Base-by-base conservation (phyloP, 2,888 invertebrate species). In the Dolomedes plantarius region DNA sequence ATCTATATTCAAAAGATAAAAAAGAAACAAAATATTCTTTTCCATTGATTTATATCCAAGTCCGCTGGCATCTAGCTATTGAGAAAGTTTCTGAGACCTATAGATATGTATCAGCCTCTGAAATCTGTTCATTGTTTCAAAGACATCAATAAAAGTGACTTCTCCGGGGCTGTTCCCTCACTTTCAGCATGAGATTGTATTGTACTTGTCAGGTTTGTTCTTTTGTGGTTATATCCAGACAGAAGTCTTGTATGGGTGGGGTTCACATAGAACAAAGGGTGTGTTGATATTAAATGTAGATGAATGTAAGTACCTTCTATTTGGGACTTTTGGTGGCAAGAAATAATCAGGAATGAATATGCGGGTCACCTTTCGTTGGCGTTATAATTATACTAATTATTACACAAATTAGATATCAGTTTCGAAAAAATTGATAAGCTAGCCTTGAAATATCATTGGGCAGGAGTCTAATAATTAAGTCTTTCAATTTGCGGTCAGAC, bases 61-160 rank as follows among this genome's bases (percentile, higher is more conserved):
- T 56, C n/a, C 16, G 56, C 23, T 23, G 23, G 7, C 56, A 56
- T 6, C 23, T 11, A n/a, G 23, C 56, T 56, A 56, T 56, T 56
- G 56, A 56, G 56, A 56, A 56, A 56, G 56, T 23, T 16, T 16
- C 46, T 16, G 56, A 56, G 56, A 5, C 16, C 16, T 56, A 11
- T 3, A 56, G 56, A 56, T 56, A 23, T 56, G 56, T 56, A 56
- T 56, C 56, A 23, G 16, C 56, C 23, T 23, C 7, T 56, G 3
- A 56, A 5, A 56, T 23, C 19, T 23, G 3, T 23, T 56, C 56
- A 56, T 56, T 56, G 56, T 56, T 56, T 56, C 56, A 23, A 46
- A 6, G 56, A 56, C 23, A 23, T 56, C 56, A 23, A 56, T 56
- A 23, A 56, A 56, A 56, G 56, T 56, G 56, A 23, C 56, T 56